These are phyloP conservation scores for Hydractinia echinata DNA, from an alignment of 30 jellyfish, hydroid and myxozoan species.

Conservation along the genomic window DNA sequence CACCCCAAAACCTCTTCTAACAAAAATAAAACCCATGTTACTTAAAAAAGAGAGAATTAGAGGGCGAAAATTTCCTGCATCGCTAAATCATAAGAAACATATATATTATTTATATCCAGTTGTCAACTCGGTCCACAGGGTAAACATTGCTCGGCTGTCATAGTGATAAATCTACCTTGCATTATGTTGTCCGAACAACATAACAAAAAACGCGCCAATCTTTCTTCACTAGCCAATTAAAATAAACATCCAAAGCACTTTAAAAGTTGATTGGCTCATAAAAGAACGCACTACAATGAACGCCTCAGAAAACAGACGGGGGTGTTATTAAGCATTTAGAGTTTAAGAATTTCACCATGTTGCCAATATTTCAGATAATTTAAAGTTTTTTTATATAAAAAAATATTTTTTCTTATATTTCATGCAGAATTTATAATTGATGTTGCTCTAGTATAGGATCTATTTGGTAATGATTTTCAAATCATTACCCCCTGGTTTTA, in stretches of 20 bases:
- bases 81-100: too few species aligned
- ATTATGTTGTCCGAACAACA: slow-evolving; percentile 9
- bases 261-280: slow-evolving; percentile 19
- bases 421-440: neutral
- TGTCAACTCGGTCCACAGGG: too few species aligned
- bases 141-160: neutral
- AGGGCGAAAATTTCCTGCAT: too few species aligned
- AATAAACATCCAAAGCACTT: neutral
- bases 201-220: slow-evolving; percentile 37
- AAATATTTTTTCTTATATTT: neutral
- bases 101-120: too few species aligned
- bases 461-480: neutral
- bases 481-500: neutral
- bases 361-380: neutral
- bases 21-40: too few species aligned
- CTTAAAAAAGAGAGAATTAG: too few species aligned
- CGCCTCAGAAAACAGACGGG: slow-evolving; percentile 6
- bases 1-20: too few species aligned
- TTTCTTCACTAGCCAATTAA: slow-evolving; percentile 13
- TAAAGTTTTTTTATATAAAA: neutral
- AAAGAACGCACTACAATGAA: neutral
- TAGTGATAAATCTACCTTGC: slow-evolving; percentile 3
- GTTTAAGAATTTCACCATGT: neutral
- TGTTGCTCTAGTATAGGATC: neutral
- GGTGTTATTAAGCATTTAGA: neutral